These are phyloP conservation scores for Petrolisthes cinctipes DNA, from an alignment of 2,888 invertebrate species.

Conservation along the genomic window DNA sequence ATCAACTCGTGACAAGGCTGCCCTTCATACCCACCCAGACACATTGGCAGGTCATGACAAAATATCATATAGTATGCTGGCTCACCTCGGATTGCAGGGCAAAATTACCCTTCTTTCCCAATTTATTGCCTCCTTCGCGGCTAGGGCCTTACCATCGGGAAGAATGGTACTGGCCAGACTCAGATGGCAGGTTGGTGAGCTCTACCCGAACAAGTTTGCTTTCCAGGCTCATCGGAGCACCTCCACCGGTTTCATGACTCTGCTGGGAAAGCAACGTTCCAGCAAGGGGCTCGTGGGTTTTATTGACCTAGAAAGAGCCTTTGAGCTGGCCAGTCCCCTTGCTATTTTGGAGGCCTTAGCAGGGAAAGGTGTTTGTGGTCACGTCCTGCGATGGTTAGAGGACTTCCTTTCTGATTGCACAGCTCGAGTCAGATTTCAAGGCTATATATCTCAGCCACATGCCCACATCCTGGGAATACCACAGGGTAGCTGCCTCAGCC, in stretches of 20 bases:
- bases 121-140: neutral
- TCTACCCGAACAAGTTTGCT: neutral
- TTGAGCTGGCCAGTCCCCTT: neutral
- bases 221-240: neutral
- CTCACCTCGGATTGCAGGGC: no score
- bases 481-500: neutral
- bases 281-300: neutral
- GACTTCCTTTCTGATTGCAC: neutral
- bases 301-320: neutral
- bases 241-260: neutral
- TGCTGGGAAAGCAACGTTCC: neutral
- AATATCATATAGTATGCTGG: no score
- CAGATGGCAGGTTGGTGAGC: neutral
- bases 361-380: neutral
- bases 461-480: neutral
- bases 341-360: neutral
- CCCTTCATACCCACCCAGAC: no score
- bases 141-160: neutral
- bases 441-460: neutral
- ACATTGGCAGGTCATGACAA: no score
- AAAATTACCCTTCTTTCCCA: neutral
- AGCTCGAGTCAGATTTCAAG: no score
- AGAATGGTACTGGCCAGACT: neutral
- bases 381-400: neutral
- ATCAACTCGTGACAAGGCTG: no score